Percentiles rank a stretch among this genome's conserved stretches.
Evolutionary conservation across 2,113 vertebrate species (phyloP).

Genomic region (Hiodon alosoides): DNA sequence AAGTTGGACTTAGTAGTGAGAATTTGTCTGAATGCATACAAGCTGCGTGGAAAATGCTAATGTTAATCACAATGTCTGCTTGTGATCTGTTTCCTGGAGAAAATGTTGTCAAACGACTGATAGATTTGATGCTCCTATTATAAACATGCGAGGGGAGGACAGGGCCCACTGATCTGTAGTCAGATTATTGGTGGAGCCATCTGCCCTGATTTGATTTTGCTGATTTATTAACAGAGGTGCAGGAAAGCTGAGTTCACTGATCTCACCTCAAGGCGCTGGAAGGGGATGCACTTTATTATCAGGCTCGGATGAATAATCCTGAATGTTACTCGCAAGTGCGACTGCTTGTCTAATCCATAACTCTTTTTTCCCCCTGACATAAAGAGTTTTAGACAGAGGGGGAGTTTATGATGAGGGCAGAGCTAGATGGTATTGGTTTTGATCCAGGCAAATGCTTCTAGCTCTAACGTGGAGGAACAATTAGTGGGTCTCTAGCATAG

Average conservation of each 20-base stretch:
- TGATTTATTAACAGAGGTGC: conserved; percentile 63
- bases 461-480: no score
- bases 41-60: background rate
- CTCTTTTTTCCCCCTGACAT: conserved; percentile 63
- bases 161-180: background rate
- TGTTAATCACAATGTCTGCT: background rate
- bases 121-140: background rate
- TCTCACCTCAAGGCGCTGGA: conserved; percentile 64
- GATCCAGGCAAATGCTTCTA: background rate
- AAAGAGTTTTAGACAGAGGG: conserved; percentile 52
- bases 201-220: conserved; percentile 38
- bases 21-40: background rate
- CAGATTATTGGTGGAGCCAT: conserved; percentile 10
- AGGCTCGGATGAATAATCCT: conserved; percentile 63
- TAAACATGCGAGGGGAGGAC: background rate
- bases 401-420: conserved; percentile 26
- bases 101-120: background rate
- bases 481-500: background rate
- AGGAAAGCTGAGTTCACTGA: conserved; percentile 68
- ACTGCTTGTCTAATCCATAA: conserved; percentile 57
- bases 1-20: background rate
- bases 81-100: background rate
- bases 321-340: conserved; percentile 67
- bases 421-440: conserved; percentile 1
- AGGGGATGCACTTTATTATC: conserved; percentile 70